Base-by-base conservation (phyloP, 2,797 vertebrate genomes). In the Pogonophryne albipinna region DNA sequence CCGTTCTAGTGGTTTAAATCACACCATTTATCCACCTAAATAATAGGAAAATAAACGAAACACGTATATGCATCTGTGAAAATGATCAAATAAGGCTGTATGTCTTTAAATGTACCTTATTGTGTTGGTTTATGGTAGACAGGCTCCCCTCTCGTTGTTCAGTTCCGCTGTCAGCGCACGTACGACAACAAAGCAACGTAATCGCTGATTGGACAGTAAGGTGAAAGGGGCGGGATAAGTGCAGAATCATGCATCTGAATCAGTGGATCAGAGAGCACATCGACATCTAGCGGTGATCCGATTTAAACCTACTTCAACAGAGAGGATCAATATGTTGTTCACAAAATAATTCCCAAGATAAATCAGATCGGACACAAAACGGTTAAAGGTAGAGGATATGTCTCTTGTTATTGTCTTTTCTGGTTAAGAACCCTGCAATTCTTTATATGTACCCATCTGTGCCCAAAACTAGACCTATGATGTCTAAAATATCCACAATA, bases 141-240 rank as follows among this genome's bases (percentile, higher is more conserved):
- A 85, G 84, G 83, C 72, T 88, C 68, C 8, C 59, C 68, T 69
- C 62, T 66, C 31, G 80, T 78, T 50, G 69, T 83, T 78, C 76
- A 86, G 82, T 85, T 91, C 91, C 88, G 90, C 85, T 81, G 83
- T 90, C 87, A 88, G 79, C 56, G 23, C 78, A 88, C 84, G 88
- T 85, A 81, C 73, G 80, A 93, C 93, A 93, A 94, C 94, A 95
- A 86, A 85, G 60, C 57, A 84, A 89, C 90, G 90, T 84, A 46
- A 9, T 5, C 59, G 69, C 14, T 92, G 88, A 96, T 95, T 95
- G 95, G 95, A 75, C 71, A 15, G 41, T 20, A 38, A 41, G 17
- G 41, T 0, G 5, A 53, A 45, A 55, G 60, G 57, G 89, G 90
- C 45, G 90, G 87, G 80, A 60, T 64, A 31, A 34, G 1, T 0